A percentile compares a stretch with the other conserved stretches of the same genome.
These are phyloP conservation scores for Cydia strobilella DNA, from an alignment of 1,140 invertebrate genomes.

Conservation along the genomic window DNA sequence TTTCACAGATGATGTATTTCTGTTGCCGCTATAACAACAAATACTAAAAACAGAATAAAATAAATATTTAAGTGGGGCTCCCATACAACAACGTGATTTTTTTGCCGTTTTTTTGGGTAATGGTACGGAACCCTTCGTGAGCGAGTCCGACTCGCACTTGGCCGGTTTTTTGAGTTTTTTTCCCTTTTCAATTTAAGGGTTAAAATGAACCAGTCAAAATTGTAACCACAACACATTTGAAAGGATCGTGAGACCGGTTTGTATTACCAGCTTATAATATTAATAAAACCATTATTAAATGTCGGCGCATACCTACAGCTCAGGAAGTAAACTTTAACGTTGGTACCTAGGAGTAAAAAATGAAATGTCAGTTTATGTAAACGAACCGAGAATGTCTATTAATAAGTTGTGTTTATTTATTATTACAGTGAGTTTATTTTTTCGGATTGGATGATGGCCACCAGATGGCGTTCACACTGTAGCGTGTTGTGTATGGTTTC, in stretches of 20 bases:
- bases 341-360: conserved; percentile 40
- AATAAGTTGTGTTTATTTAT: conserved; percentile 61
- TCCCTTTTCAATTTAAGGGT: too few species aligned
- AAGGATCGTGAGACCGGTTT: conserved; percentile 19
- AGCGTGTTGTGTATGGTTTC: conserved; percentile 38
- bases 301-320: not conserved
- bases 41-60: too few species aligned
- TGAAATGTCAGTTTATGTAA: conserved; percentile 64
- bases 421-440: conserved; percentile 74
- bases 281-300: conserved; percentile 31
- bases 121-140: too few species aligned
- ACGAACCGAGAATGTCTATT: conserved; percentile 37
- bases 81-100: too few species aligned
- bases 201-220: not conserved
- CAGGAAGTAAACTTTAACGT: conserved; percentile 30
- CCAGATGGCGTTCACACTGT: conserved; percentile 70
- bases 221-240: conserved; percentile 2
- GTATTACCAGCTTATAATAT: conserved; percentile 13
- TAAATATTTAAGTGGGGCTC: too few species aligned
- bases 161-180: too few species aligned
- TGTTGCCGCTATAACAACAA: too few species aligned
- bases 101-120: too few species aligned
- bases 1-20: too few species aligned
- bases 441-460: conserved; percentile 68
- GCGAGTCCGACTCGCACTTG: too few species aligned